phyloP scores from a whole-genome alignment of 2,888 invertebrate species.

The Dorcus hopei region DNA sequence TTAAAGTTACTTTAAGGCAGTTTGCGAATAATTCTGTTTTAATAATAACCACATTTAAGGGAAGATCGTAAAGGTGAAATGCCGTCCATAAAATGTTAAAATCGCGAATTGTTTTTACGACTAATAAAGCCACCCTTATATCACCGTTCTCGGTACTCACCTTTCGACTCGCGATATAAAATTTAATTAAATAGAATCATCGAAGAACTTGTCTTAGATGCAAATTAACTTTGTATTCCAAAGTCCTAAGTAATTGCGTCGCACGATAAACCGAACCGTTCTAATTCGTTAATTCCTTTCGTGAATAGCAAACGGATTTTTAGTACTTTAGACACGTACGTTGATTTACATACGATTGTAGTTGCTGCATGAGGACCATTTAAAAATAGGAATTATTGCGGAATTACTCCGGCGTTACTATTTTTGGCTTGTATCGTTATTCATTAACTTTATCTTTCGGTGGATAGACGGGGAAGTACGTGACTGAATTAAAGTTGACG shows the following conservation, averaged over 20 bases:
- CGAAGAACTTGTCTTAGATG: conserved; percentile 19
- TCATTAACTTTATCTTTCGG: neutral
- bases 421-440: neutral
- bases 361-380: neutral
- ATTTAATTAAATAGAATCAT: conserved; percentile 33
- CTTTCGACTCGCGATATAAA: conserved; percentile 28
- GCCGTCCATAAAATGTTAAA: conserved; percentile 1
- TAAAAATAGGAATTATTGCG: neutral
- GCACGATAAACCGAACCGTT: conserved; percentile 9
- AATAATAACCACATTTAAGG: neutral
- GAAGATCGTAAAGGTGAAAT: neutral
- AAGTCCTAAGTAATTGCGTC: conserved; percentile 6
- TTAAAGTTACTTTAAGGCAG: too few relatives aligned
- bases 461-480: neutral
- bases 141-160: conserved; percentile 4
- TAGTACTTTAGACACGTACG: neutral
- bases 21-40: neutral
- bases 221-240: conserved; percentile 5
- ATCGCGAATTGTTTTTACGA: conserved; percentile 6
- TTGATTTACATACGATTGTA: neutral
- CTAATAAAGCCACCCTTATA: conserved; percentile 13
- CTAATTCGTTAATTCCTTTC: conserved; percentile 11
- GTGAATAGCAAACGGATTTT: neutral
- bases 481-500: neutral
- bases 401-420: neutral